Percentiles rank a stretch among this genome's conserved stretches.
phyloP scores from a whole-genome alignment of 2,888 invertebrate genomes.

The Sipha maydis region DNA sequence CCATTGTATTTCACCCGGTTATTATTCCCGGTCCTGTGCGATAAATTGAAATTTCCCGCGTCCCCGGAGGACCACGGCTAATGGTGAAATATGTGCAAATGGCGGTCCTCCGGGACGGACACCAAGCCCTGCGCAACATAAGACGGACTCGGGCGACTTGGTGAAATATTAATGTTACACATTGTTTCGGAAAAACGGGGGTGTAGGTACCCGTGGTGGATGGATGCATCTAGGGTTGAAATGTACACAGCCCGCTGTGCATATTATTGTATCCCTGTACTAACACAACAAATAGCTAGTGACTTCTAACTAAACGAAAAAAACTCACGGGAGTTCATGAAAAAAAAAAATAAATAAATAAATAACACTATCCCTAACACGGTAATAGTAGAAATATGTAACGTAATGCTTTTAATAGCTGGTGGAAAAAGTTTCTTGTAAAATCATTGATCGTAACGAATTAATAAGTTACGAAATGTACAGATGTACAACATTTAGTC shows the following conservation, averaged over 20 bases:
- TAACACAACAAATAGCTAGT: not conserved
- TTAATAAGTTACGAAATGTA: too few relatives aligned
- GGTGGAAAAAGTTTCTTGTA: too few relatives aligned
- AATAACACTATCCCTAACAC: too few relatives aligned
- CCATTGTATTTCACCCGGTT: conserved; percentile 58
- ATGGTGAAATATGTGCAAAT: conserved; percentile 60
- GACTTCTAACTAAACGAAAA: not conserved
- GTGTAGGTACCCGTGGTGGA: not conserved
- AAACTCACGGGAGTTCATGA: not conserved
- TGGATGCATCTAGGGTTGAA: conserved; percentile 15
- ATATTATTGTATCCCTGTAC: not conserved
- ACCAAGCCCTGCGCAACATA: conserved; percentile 13
- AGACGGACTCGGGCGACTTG: conserved; percentile 47
- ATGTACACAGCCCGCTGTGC: not conserved
- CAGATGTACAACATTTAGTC: too few relatives aligned
- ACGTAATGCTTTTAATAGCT: too few relatives aligned
- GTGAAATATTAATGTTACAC: conserved; percentile 60
- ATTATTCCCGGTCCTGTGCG: conserved; percentile 45
- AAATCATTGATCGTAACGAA: too few relatives aligned
- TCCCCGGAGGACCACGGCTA: conserved; percentile 34
- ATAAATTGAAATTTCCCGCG: conserved; percentile 59
- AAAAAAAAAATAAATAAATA: not conserved
- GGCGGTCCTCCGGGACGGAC: conserved; percentile 50
- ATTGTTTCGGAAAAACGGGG: not conserved
- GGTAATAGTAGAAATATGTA: too few relatives aligned